phyloP scores from a whole-genome alignment of 2,888 invertebrate genomes.

The Nomada ferruginata region DNA sequence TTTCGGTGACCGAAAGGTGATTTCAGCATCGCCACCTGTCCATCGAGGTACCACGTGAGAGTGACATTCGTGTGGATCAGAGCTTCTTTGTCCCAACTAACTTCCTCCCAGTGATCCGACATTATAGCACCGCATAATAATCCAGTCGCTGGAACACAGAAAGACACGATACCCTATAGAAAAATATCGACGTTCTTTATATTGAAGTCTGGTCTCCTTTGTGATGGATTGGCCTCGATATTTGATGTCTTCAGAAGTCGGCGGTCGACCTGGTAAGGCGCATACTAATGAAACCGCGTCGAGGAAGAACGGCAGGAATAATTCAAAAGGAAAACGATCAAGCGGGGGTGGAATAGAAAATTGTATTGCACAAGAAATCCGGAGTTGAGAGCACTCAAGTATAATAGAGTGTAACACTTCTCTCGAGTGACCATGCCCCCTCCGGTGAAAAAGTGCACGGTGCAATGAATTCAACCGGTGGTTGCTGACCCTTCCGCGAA shows the following conservation, averaged over 20 bases:
- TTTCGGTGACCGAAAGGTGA: constrained; percentile 64
- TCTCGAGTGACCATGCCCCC: constrained; percentile 41
- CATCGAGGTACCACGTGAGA: constrained; percentile 90
- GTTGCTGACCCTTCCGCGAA: constrained; percentile 48
- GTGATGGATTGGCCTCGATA: constrained; percentile 14
- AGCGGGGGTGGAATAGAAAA: neutral
- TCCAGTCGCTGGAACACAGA: constrained; percentile 85
- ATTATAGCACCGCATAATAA: constrained; percentile 94
- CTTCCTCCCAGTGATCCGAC: constrained; percentile 96
- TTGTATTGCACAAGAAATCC: constrained; percentile 39
- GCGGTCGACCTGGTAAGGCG: neutral
- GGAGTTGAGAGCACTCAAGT: constrained; percentile 21
- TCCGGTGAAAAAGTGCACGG: constrained; percentile 19
- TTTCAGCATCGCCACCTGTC: constrained; percentile 89
- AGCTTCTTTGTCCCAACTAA: constrained; percentile 90
- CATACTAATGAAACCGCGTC: constrained; percentile 5
- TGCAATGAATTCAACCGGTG: constrained; percentile 64
- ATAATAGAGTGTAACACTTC: constrained; percentile 39
- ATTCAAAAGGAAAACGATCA: no score
- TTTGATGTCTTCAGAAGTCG: neutral
- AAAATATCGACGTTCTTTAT: neutral
- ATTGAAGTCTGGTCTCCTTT: neutral
- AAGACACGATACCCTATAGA: neutral
- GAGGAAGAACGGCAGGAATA: neutral
- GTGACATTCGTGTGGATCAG: constrained; percentile 87